A percentile compares a stretch with the other conserved stretches of the same genome.
Evolutionary conservation across 2,113 vertebrate species (phyloP).

Genomic region (Leucopternis melanops): DNA sequence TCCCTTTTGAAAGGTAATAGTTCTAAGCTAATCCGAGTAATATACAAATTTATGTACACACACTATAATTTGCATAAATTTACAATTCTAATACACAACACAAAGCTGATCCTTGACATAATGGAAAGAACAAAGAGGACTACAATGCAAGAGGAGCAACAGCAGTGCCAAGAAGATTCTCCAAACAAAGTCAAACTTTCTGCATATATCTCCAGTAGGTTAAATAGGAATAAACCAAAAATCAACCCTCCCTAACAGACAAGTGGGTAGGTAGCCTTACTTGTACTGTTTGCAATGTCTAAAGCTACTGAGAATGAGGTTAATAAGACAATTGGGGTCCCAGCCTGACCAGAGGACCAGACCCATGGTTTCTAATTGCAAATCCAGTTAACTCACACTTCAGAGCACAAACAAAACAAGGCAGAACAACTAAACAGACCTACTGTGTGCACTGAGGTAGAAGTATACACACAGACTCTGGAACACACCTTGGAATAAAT

Average conservation of each 20-base stretch:
- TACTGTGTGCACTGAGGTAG: background rate
- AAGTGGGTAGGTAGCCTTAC: background rate
- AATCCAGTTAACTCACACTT: background rate
- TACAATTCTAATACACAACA: background rate
- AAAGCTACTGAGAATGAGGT: background rate
- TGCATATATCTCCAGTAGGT: background rate
- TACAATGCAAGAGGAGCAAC: background rate
- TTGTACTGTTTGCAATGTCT: background rate
- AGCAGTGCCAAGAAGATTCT: background rate
- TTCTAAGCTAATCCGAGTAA: background rate
- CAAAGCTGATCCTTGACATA: background rate
- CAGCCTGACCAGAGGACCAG: background rate
- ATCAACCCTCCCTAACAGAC: accelerated
- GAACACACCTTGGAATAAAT: no score
- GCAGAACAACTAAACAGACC: background rate
- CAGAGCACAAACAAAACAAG: background rate
- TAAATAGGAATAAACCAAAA: background rate
- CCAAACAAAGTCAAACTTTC: background rate
- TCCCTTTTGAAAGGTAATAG: background rate
- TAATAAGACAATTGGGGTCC: no score
- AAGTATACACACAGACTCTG: accelerated
- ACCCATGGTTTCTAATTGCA: background rate
- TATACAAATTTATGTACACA: background rate
- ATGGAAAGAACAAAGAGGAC: background rate
- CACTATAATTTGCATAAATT: background rate